Evolutionary conservation across 2,888 invertebrate species (phyloP), one percentile per base, ranked within the genome.

Genomic region (Hipparchia sbordonii): DNA sequence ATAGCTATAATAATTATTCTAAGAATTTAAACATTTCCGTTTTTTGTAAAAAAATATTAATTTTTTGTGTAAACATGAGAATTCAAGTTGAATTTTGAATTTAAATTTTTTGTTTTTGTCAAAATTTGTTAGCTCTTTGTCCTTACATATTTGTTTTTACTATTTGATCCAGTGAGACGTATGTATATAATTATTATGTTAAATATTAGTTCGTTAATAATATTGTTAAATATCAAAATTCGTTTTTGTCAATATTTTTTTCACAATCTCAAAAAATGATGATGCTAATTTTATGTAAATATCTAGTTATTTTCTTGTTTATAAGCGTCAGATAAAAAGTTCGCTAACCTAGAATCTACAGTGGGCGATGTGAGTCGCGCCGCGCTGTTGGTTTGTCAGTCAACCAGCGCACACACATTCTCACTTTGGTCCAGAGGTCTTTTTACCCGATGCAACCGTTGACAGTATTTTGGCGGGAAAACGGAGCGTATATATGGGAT

Each of bases 401-500:
- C 46, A 46, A 46, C 46, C 46, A 6, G 4, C n/a, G 4, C 46
- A 1, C 46, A 46, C 5, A 46, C 46, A 46, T 6, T 6, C 46
- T 6, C 46, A 4, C 8, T 52, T 10, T 39, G 39, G 39, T 39
- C 39, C 1, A 39, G 5, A 39, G 39, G 39, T 39, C 39, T 39
- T 39, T 39, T 39, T 39, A 39, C 5, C 39, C 5, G 39, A 39
- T 5, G 39, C 39, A 39, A 10, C 51, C 51, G 69, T 48, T 67
- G 7, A 23, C 67, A 59, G 67, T 60, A 61, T 61, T 69, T 61
- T 61, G 48, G 46, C 23, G 61, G 69, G 69, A 69, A 69, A 69
- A 69, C 69, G 61, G 61, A 69, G 69, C 52, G 69, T 69, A 69
- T 69, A 12, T n/a, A 72, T 67, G 72, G 62, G 62, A 62, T 72